Evolutionary conservation across 2,888 invertebrate genomes (phyloP), one percentile per base, ranked within the genome.

Genomic region (Tenthredo amoena): DNA sequence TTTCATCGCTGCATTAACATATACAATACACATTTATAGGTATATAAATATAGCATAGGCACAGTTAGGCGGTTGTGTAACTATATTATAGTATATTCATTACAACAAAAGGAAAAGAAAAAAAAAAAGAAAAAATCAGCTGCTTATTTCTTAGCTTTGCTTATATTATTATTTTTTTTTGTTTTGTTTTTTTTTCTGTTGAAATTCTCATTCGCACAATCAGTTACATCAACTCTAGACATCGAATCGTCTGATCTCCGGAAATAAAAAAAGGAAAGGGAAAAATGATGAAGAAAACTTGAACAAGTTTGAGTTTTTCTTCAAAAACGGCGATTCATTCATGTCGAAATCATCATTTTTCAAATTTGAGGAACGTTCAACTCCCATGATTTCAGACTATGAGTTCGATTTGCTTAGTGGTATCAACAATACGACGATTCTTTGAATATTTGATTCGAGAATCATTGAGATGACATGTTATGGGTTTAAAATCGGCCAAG

Each of bases 11-110:
- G 2, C 1, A 31, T 21, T 12, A 65, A 65, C 65, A 31, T 43
- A 43, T 43, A 43, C 12, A 47, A 47, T 15, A 62, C 26, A 26
- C 15, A 26, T 15, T 6, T 2, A 34, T 31, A 68, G 26, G 26
- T 68, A 31, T 31, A 26, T 26, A 62, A 26, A 62, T 31, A 31
- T 31, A 26, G 68, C 68, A 34, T 68, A 68, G 68, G 68, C 68
- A 68, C 68, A 68, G 31, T 68, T 68, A 55, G 55, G 55, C 55
- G n/a, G n/a, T 55, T 55, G 55, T 55, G n/a, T 55, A 47, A 47
- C 47, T 47, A 47, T 47, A 47, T 15, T 47, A 47, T 47, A n/a
- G n/a, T n/a, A 47, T 4, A 47, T 15, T 47, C 47, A 47, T 47
- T 15, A 47, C 12, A 47, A 43, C 43, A 43, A 43, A 43, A 43